phyloP scores from a whole-genome alignment of 2,797 vertebrate genomes.

The Lindbergichthys nudifrons region DNA sequence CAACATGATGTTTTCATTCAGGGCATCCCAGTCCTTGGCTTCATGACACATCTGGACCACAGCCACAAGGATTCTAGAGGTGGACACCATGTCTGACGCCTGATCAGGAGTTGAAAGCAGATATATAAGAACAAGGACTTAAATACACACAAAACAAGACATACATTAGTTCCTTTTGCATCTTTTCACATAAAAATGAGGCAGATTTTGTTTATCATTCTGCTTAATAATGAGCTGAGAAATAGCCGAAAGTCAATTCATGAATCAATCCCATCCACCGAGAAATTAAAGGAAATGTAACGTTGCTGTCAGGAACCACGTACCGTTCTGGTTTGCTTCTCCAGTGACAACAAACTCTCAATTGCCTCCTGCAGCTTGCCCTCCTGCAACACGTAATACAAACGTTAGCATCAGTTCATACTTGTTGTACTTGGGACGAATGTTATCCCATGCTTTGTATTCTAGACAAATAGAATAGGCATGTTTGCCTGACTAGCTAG shows the following conservation, averaged over 20 bases:
- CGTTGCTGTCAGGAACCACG: slow-evolving; percentile 60
- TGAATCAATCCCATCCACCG: not conserved
- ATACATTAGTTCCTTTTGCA: not conserved
- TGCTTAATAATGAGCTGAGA: not conserved
- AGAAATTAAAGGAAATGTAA: not conserved
- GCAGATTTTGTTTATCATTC: not conserved
- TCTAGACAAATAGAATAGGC: not conserved
- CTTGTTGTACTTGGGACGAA: no score
- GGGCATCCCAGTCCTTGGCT: slow-evolving; percentile 96
- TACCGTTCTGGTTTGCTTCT: slow-evolving; percentile 98
- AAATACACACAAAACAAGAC: not conserved
- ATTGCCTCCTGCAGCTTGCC: slow-evolving; percentile 97
- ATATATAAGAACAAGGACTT: not conserved
- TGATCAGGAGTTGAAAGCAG: slow-evolving; percentile 54
- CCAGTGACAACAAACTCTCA: slow-evolving; percentile 94
- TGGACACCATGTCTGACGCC: slow-evolving; percentile 99
- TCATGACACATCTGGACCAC: slow-evolving; percentile 98
- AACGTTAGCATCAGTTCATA: not conserved
- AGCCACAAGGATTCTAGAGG: slow-evolving; percentile 95
- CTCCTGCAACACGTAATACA: slow-evolving; percentile 84
- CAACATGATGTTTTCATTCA: slow-evolving; percentile 98
- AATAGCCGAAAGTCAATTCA: not conserved
- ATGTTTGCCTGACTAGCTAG: not conserved
- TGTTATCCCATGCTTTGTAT: no score
- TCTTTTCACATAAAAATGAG: not conserved